These are phyloP conservation scores for Bombyx huttoni DNA, from an alignment of 2,888 invertebrate genomes.

Conservation along the genomic window DNA sequence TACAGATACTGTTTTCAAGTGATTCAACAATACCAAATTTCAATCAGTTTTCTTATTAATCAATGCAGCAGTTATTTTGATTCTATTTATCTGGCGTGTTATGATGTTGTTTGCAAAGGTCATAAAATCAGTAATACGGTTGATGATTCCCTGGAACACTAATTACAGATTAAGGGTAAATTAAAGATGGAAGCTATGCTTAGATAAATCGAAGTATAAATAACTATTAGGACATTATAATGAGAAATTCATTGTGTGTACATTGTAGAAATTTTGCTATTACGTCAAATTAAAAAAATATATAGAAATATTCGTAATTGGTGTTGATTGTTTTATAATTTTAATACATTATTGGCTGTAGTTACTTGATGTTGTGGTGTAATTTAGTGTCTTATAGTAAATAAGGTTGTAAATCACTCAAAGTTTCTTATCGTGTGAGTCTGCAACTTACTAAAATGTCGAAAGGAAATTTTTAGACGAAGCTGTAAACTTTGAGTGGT, in stretches of 20 bases:
- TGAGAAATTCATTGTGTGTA: slow-evolving; percentile 50
- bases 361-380: slow-evolving; percentile 74
- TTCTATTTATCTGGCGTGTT: no score
- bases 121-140: no score
- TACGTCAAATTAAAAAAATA: slow-evolving; percentile 63
- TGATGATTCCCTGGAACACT: no score
- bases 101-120: no score
- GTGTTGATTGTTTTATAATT: slow-evolving; percentile 74
- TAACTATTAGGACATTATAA: slow-evolving; percentile 33
- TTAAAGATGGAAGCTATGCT: no score
- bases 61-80: no score
- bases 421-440: slow-evolving; percentile 18
- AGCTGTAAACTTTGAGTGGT: slow-evolving; percentile 44
- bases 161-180: no score
- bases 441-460: neutral
- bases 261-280: slow-evolving; percentile 66
- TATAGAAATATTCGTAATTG: slow-evolving; percentile 64
- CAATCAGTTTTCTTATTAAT: no score
- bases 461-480: neutral
- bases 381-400: slow-evolving; percentile 69
- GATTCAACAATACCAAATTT: no score
- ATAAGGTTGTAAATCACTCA: slow-evolving; percentile 52
- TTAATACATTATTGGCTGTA: slow-evolving; percentile 55
- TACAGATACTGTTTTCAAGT: no score
- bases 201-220: slow-evolving; percentile 24